Evolutionary conservation across 2,797 vertebrate genomes (phyloP).

Genomic region (Takifugu ocellatus): DNA sequence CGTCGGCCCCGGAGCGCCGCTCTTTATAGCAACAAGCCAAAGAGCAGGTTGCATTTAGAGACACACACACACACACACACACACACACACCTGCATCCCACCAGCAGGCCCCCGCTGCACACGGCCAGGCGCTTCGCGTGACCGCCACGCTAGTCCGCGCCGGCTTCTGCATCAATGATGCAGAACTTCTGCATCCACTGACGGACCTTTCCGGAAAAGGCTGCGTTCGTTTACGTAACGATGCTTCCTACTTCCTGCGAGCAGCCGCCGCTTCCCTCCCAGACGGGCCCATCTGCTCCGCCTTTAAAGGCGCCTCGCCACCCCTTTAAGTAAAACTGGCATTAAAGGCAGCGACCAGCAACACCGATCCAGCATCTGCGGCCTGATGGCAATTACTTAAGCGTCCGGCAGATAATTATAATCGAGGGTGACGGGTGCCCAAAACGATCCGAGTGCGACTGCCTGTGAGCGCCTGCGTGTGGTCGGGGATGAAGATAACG

Average conservation of each 20-base stretch:
- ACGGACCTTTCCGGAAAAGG: constrained; percentile 2
- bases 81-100: constrained; percentile 39
- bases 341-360: constrained; percentile 37
- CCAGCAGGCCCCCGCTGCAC: constrained; percentile 5
- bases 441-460: constrained; percentile 66
- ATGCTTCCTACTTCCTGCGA: constrained; percentile 35
- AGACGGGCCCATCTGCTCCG: constrained; percentile 58
- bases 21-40: constrained; percentile 56
- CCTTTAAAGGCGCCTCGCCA: constrained; percentile 47
- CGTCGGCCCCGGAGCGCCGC: constrained; percentile 47
- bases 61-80: constrained; percentile 22
- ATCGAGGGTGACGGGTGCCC: constrained; percentile 74
- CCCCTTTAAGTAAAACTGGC: constrained; percentile 62
- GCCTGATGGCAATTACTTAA: constrained; percentile 74
- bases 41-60: constrained; percentile 4
- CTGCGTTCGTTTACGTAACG: constrained; percentile 8
- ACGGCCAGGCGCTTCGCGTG: constrained; percentile 4
- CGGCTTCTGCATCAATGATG: constrained; percentile 7
- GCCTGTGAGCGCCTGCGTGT: constrained; percentile 60
- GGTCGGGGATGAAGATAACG: constrained; percentile 67
- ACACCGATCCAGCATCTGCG: constrained; percentile 54
- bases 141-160: neutral
- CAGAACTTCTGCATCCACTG: constrained; percentile 4
- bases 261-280: constrained; percentile 9
- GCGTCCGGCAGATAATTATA: constrained; percentile 72